A percentile compares a stretch with the other conserved stretches of the same genome.
Conservation (phyloP, 2,888 invertebrate genomes). For the Druceiella hillmani region DNA sequence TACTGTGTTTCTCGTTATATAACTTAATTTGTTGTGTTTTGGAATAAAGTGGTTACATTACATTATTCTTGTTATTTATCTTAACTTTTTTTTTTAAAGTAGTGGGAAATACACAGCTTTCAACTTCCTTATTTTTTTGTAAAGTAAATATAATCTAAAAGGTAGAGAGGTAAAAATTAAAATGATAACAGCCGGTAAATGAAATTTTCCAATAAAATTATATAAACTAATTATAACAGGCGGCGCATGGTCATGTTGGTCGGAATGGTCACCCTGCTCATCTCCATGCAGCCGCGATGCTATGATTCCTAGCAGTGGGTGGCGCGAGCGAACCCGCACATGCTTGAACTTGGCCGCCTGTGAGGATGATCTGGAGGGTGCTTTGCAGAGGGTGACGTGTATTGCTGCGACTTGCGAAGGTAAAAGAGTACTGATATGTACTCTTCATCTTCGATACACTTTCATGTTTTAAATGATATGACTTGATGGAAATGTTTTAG, state of each 20-base stretch:
- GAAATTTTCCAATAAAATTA: too few species aligned
- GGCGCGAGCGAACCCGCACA: conserved; percentile 59
- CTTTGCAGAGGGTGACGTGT: conserved; percentile 62
- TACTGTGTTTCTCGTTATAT: too few species aligned
- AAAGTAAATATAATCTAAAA: too few species aligned
- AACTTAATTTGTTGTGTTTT: too few species aligned
- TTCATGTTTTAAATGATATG: conserved; percentile 3
- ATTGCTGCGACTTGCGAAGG: conserved; percentile 64
- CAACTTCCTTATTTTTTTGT: too few species aligned
- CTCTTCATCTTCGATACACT: conserved; percentile 4
- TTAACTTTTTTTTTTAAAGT: too few species aligned
- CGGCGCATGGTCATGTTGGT: conserved; percentile 84
- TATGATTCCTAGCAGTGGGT: conserved; percentile 44
- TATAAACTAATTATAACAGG: too few species aligned
- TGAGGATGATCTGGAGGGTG: conserved; percentile 52
- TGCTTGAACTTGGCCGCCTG: conserved; percentile 60
- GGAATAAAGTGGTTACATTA: too few species aligned
- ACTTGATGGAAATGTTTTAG: conserved; percentile 6
- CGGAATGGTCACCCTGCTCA: conserved; percentile 77
- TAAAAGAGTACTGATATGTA: conserved; percentile 30
- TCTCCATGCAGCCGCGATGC: conserved; percentile 58
- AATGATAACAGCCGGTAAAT: too few species aligned
- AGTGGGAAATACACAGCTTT: too few species aligned
- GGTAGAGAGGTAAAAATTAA: too few species aligned
- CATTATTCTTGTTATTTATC: too few species aligned